Conservation (phyloP, 1,140 invertebrate genomes). For the Carcinoscorpius rotundicauda region DNA sequence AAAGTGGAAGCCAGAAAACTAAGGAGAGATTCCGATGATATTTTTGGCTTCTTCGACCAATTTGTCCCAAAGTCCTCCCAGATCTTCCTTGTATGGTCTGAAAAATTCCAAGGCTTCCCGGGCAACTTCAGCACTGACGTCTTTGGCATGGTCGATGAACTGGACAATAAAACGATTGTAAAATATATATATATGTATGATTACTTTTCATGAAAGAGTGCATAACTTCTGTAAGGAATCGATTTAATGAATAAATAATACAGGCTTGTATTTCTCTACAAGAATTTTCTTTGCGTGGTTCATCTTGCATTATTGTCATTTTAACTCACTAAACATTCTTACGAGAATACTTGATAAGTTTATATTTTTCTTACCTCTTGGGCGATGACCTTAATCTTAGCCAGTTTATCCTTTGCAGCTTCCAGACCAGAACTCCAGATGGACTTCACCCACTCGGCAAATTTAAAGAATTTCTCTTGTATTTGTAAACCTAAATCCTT, state of each 20-base stretch:
- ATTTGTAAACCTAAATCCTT: slow-evolving; percentile 16
- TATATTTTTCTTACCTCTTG: slow-evolving; percentile 6
- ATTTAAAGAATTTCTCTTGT: slow-evolving; percentile 15
- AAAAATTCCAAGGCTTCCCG: slow-evolving; percentile 16
- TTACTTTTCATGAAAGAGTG: too few species aligned
- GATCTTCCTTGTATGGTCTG: slow-evolving; percentile 18
- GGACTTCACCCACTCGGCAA: slow-evolving; percentile 17
- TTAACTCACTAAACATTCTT: too few species aligned
- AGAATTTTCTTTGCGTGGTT: too few species aligned
- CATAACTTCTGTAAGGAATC: too few species aligned
- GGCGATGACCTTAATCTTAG: slow-evolving; percentile 15
- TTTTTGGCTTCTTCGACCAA: slow-evolving; percentile 11
- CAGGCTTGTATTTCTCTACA: too few species aligned
- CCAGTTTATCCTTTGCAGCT: slow-evolving; percentile 11
- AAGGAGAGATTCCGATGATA: slow-evolving; percentile 7
- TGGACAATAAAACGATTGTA: slow-evolving; percentile 4
- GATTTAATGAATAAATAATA: too few species aligned
- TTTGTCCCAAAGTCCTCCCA: slow-evolving; percentile 16
- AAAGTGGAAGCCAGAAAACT: too few species aligned
- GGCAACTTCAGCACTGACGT: slow-evolving; percentile 14
- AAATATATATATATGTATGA: background rate
- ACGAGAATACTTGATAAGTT: too few species aligned
- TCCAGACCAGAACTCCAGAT: slow-evolving; percentile 9
- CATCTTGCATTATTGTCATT: too few species aligned
- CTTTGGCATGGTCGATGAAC: slow-evolving; percentile 18